These are phyloP conservation scores for Acanthococcus lagerstroemiae DNA, from an alignment of 2,888 invertebrate genomes.

Conservation along the genomic window DNA sequence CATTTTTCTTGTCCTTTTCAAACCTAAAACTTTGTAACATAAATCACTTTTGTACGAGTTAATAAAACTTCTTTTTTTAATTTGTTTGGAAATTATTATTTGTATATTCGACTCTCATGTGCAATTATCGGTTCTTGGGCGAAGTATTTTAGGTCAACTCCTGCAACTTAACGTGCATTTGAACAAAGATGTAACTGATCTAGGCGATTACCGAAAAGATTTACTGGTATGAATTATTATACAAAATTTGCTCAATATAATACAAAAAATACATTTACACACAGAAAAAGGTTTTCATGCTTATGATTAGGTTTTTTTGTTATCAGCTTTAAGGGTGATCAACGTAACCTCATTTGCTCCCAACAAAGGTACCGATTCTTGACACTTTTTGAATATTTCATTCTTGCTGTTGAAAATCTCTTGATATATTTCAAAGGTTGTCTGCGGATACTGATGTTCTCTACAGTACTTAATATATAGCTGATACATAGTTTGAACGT, in stretches of 20 bases:
- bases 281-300: too few species aligned
- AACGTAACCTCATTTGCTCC: conserved; percentile 17
- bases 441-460: conserved; percentile 20
- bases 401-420: conserved; percentile 11
- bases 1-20: conserved; percentile 1
- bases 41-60: conserved; percentile 26
- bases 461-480: conserved; percentile 23
- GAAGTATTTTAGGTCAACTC: too few species aligned
- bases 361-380: conserved; percentile 23
- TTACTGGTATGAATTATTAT: too few species aligned
- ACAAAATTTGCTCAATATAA: too few species aligned
- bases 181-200: too few species aligned
- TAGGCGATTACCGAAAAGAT: too few species aligned
- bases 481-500: conserved; percentile 26
- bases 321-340: conserved; percentile 13
- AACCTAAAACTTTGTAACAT: conserved; percentile 21
- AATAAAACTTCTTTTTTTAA: neutral
- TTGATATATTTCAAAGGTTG: conserved; percentile 15
- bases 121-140: too few species aligned
- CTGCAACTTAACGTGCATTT: too few species aligned
- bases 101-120: too few species aligned
- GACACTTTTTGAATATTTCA: conserved; percentile 23
- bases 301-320: conserved; percentile 2
- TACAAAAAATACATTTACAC: too few species aligned
- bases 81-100: too few species aligned